Base-by-base conservation (phyloP, 2,797 vertebrate genomes). In the Simalia tracyae region DNA sequence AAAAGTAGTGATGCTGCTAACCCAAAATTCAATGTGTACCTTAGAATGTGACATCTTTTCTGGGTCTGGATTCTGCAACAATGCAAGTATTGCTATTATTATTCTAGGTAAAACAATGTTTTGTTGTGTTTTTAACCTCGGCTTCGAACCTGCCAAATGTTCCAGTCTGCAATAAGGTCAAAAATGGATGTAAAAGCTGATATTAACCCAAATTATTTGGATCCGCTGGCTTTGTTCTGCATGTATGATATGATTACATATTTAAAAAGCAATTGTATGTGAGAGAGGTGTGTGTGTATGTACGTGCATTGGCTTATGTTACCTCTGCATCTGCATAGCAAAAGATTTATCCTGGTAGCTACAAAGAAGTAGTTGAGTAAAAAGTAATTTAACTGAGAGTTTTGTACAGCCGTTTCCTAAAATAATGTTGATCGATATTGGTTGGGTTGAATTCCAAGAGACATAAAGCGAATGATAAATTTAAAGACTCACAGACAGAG, bases 401-500 rank as follows among this genome's bases (percentile, higher is more conserved):
- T 91, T 87, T 97, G 98, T 97, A 98, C 95, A 97, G 96, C 97
- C 96, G 0, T 97, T 98, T 97, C 96, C 97, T 98, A 97, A 98
- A 97, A 96, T 91, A 97, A 96, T 97, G 97, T 97, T 98, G 97
- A 98, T 98, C 97, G 97, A 96, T 84, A 72, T 97, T 95, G 96
- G 96, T 97, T 98, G 97, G 97, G 97, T 97, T 97, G 93, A 92
- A 97, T 97, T 98, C 97, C 97, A 98, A 96, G 93, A 96, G 95
- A 97, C 93, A 97, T 98, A 98, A 98, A 98, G 97, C 93, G 95
- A 97, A 96, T 97, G 97, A 98, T 97, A 98, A 98, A 98, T 97
- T 97, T 97, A 97, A 95, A 97, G 97, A 98, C 97, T 97, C 97
- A 97, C 96, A 93, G 95, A 97, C 95, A 97, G 96, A 93, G 96